Base-by-base conservation (phyloP, 2,888 invertebrate species). In the Phyto melanocephala region DNA sequence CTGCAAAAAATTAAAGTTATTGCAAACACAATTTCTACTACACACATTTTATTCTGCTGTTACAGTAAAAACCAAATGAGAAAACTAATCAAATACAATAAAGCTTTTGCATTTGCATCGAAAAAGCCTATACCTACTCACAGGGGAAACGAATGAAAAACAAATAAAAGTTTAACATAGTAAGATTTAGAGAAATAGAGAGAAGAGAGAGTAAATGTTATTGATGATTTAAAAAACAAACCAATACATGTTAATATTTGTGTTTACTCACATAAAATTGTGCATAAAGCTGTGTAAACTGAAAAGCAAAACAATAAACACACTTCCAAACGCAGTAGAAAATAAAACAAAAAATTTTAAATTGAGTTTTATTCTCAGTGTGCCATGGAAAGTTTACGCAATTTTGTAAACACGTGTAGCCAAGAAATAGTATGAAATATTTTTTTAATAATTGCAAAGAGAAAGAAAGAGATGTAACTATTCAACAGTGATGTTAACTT, bases 381-480 rank as follows among this genome's bases (percentile, higher is more conserved):
- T 65, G 63, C 42, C 37, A 79, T 75, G 35, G 71, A 54, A 76
- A 76, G n/a, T 88, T 88, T 87, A 88, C 86, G 87, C 88, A 88
- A 87, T 84, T 50, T 72, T 85, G 70, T 85, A 86, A 88, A 87
- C 88, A 88, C 88, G 88, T 88, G 88, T 86, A 88, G 86, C 83
- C 74, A 54, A 84, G 81, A 68, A 65, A 24, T 10, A n/a, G n/a
- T n/a, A n/a, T n/a, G n/a, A n/a, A n/a, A n/a, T n/a, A n/a, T n/a
- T n/a, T n/a, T n/a, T n/a, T n/a, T n/a, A 17, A 45, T 24, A 62
- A 13, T 28, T 10, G 5, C 24, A 0, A 28, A 33, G 15, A 37
- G 50, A 42, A 35, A 11, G 17, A 15, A 42, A 24, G 45, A 67
- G 58, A 35, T n/a, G n/a, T n/a, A n/a, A n/a, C n/a, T n/a, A n/a